Evolutionary conservation across 2,113 vertebrate genomes (phyloP), one percentile per base, ranked within the genome.

Genomic region (Ranitomeya imitator): DNA sequence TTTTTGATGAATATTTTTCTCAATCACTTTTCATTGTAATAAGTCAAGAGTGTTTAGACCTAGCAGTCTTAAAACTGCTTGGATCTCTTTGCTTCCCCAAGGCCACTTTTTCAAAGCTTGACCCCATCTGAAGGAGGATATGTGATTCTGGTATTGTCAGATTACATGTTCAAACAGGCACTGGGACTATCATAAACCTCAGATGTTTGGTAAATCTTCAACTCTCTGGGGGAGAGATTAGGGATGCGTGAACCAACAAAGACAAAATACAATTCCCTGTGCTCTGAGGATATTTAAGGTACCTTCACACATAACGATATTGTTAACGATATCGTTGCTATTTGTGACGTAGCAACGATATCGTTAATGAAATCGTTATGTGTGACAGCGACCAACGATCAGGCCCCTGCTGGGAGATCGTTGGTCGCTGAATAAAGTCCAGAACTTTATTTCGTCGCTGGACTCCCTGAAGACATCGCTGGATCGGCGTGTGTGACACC

Each of bases 121-220:
- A 55, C 81, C 80, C 74, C 16, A 65, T 80, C 31, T 88, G 71
- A 54, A 61, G 37, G n/a, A 77, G 21, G 79, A 76, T 77, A 88
- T 55, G 69, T 77, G 87, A 83, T 77, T 88, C 86, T 88, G 86
- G 65, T 6, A 76, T 83, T 88, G 79, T 74, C 79, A 74, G 86
- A 88, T 83, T 88, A 82, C 67, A 74, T 61, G 67, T 73, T 88
- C 69, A 88, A 88, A 88, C 79, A 83, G 54, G 67, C 55, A 57
- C 37, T 83, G 65, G 55, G 65, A 82, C 86, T 83, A 82, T 76
- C 79, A 11, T 88, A 71, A 88, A n/a, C 79, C 79, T 88, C 79
- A 88, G 86, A 88, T 88, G 79, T 88, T 83, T 88, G 77, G 81
- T 83, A 88, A 83, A 76, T 88, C 81, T 84, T 65, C 67, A 18